Evolutionary conservation across 2,113 vertebrate species (phyloP).

Genomic region (Albula glossodonta): DNA sequence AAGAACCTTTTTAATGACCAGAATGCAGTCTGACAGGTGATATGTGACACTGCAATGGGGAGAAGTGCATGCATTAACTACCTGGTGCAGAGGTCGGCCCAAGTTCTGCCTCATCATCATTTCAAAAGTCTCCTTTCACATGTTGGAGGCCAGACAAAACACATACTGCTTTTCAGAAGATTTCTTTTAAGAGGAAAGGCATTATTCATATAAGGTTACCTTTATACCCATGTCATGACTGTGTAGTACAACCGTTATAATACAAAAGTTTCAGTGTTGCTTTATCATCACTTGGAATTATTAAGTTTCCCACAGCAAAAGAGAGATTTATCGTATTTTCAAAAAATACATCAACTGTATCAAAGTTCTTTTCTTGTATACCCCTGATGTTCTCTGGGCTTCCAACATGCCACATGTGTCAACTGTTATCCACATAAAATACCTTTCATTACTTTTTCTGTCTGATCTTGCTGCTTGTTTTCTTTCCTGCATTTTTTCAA

Average conservation of each 20-base stretch:
- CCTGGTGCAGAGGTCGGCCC: neutral
- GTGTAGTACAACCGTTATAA: too few relatives aligned
- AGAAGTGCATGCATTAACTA: neutral
- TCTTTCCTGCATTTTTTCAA: neutral
- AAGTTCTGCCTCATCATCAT: neutral
- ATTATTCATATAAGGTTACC: too few relatives aligned
- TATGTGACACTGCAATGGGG: neutral
- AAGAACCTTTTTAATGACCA: neutral
- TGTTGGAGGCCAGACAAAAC: too few relatives aligned
- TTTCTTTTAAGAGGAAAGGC: too few relatives aligned
- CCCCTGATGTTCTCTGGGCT: neutral
- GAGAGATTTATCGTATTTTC: too few relatives aligned
- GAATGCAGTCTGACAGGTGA: neutral
- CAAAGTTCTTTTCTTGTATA: too few relatives aligned
- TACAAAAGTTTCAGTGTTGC: too few relatives aligned
- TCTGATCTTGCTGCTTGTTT: neutral
- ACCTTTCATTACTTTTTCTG: neutral
- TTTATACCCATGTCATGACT: too few relatives aligned
- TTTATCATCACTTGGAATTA: too few relatives aligned
- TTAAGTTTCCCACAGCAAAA: too few relatives aligned
- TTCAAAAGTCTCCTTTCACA: neutral
- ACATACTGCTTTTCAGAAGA: too few relatives aligned
- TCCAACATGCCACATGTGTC: neutral
- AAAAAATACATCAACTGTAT: too few relatives aligned
- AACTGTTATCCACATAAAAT: neutral